Conservation (phyloP, 2,113 vertebrate species). For the Ranitomeya variabilis region DNA sequence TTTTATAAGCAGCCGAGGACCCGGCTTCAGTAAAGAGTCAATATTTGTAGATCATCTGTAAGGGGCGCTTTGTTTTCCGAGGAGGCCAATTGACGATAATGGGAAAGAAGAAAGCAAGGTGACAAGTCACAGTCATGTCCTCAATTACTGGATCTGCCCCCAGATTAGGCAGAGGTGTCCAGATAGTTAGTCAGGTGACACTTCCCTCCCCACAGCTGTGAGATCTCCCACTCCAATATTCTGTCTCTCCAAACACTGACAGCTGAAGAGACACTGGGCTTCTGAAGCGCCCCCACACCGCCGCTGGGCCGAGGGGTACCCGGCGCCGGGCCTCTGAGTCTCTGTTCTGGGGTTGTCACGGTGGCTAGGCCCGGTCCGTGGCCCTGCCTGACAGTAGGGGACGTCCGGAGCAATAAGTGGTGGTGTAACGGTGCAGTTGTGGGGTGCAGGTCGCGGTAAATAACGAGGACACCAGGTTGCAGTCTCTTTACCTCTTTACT, state of each 20-base stretch:
- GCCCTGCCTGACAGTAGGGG: too few relatives aligned
- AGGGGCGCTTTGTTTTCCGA: slow-evolving; percentile 16
- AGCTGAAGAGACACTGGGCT: slow-evolving; percentile 26
- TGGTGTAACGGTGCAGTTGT: too few relatives aligned
- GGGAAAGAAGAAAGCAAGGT: slow-evolving; percentile 34
- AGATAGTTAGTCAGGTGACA: slow-evolving; percentile 44
- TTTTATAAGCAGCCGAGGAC: slow-evolving; percentile 14
- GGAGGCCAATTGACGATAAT: slow-evolving; percentile 5
- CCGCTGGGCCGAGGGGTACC: too few relatives aligned
- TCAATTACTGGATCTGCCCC: slow-evolving; percentile 51
- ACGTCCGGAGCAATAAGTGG: too few relatives aligned
- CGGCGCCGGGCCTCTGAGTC: too few relatives aligned
- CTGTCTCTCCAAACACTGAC: slow-evolving; percentile 52
- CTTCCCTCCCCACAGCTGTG: slow-evolving; percentile 14
- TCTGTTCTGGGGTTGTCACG: too few relatives aligned
- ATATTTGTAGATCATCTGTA: slow-evolving; percentile 47
- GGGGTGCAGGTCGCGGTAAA: too few relatives aligned
- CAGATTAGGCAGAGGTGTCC: slow-evolving; percentile 47
- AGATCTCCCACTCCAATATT: slow-evolving; percentile 43
- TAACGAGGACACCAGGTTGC: too few relatives aligned
- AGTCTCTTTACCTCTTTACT: too few relatives aligned
- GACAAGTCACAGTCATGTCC: slow-evolving; percentile 49
- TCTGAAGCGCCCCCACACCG: too few relatives aligned
- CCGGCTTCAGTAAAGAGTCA: slow-evolving; percentile 6
- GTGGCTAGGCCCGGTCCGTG: too few relatives aligned